Percentiles rank a stretch among this genome's conserved stretches.
phyloP scores from a whole-genome alignment of 2,113 vertebrate species.

The Prolemur simus region DNA sequence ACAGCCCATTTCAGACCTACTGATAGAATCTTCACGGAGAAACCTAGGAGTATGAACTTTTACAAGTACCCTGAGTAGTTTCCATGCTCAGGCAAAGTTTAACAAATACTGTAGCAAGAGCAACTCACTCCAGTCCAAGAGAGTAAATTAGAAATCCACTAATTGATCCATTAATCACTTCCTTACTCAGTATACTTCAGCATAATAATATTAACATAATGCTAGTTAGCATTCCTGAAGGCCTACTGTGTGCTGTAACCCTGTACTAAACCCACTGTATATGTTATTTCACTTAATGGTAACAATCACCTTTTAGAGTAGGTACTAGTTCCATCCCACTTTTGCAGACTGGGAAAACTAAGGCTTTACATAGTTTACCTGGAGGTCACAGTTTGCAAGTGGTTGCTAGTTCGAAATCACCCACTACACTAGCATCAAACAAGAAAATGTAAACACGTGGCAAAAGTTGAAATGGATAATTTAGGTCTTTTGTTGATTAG shows the following conservation, averaged over 20 bases:
- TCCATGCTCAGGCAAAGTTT: background rate
- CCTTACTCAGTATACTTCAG: background rate
- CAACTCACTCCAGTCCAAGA: background rate
- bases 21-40: background rate
- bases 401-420: constrained; percentile 40
- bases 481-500: background rate
- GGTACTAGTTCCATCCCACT: background rate
- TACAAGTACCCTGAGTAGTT: background rate
- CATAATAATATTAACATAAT: background rate
- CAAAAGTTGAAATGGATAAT: background rate
- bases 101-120: background rate
- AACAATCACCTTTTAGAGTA: background rate
- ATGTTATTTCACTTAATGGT: background rate
- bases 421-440: background rate
- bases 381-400: background rate
- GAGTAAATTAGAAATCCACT: background rate
- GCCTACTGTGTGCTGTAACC: background rate
- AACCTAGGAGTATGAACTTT: background rate
- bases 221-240: background rate
- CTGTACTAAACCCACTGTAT: background rate
- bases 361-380: background rate
- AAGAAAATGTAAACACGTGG: background rate
- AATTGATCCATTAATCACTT: background rate
- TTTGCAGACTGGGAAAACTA: background rate
- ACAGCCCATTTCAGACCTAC: background rate